Base-by-base conservation (phyloP, 2,797 vertebrate species). In the Crypturellus tataupa region DNA sequence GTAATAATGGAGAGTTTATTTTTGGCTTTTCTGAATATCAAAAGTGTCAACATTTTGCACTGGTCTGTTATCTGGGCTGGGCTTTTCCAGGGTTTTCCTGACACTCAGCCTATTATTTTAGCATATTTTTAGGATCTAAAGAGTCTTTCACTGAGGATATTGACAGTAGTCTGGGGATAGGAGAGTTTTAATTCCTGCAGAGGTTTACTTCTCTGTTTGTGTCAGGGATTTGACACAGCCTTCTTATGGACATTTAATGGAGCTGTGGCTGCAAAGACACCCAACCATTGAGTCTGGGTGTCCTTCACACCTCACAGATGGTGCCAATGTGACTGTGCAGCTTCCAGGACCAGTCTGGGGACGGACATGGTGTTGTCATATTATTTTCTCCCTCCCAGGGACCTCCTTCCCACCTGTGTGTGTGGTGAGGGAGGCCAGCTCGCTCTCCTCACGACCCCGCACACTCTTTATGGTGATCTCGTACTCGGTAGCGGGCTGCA, bases 401-500 rank as follows among this genome's bases (percentile, higher is more conserved):
- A 98, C 96, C 58, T n/a, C 51, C 10, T 37, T 35, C 97, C 59
- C 92, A 99, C 98, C 98, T 98, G 98, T 99, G 88, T 98, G 97
- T 4, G 98, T 97, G 0, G 97, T 98, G 46, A 97, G 98, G 94
- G 95, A 98, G 97, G 98, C 92, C 79, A 98, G 94, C 90, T 98
- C 98, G 5, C 99, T 99, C 97, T 99, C 99, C 87, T 99, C 98
- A 85, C 98, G 98, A 87, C 99, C 99, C 59, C 97, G 97, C 83
- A 99, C 98, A 1, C 98, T 98, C 71, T 98, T 99, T 93, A 99
- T 80, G 84, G 94, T 98, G 27, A 99, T 98, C 95, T 99, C 98
- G 0, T 99, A 99, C 95, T 99, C 98, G 0, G 98, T 99, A 47
- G 99, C 99, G 1, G 99, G 99, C 92, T 99, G 97, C 80, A 99